A percentile compares a stretch with the other conserved stretches of the same genome.
These are phyloP conservation scores for Numida meleagris DNA, from an alignment of 2,113 vertebrate genomes.

Conservation along the genomic window DNA sequence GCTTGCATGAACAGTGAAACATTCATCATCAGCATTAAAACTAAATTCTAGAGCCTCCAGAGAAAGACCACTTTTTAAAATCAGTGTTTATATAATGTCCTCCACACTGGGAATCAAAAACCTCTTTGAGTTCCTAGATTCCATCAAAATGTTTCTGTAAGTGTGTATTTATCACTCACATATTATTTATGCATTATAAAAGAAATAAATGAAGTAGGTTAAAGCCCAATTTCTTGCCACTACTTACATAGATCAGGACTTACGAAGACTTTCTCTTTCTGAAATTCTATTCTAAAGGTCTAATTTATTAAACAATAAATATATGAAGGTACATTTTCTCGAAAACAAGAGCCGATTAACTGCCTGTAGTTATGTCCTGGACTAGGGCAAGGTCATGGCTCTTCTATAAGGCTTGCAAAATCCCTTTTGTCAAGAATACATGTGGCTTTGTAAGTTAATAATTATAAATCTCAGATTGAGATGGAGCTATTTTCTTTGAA, in stretches of 20 bases:
- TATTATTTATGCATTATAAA: not conserved
- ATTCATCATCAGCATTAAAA: not conserved
- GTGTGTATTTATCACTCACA: not conserved
- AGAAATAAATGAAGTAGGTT: not conserved
- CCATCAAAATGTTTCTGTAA: not conserved
- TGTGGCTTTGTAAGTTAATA: not conserved
- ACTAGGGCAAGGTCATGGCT: not conserved
- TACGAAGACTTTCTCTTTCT: not conserved
- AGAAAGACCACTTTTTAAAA: not conserved
- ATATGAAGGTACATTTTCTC: not conserved
- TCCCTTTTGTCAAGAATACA: not conserved
- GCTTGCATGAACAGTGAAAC: not conserved
- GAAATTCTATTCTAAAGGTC: not conserved
- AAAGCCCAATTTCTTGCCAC: not conserved
- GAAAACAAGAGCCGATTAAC: not conserved
- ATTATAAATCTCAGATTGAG: not conserved
- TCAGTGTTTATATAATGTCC: not conserved
- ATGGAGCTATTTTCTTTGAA: not conserved
- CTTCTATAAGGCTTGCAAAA: not conserved
- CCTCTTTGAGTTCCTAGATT: not conserved
- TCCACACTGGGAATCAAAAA: not conserved
- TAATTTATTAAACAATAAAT: not conserved
- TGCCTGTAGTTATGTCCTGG: not conserved
- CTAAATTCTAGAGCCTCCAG: not conserved
- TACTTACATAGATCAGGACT: not conserved